Percentiles rank a stretch among this genome's conserved stretches.
Evolutionary conservation across 2,888 invertebrate species (phyloP).

Genomic region (Bimastos eiseni): DNA sequence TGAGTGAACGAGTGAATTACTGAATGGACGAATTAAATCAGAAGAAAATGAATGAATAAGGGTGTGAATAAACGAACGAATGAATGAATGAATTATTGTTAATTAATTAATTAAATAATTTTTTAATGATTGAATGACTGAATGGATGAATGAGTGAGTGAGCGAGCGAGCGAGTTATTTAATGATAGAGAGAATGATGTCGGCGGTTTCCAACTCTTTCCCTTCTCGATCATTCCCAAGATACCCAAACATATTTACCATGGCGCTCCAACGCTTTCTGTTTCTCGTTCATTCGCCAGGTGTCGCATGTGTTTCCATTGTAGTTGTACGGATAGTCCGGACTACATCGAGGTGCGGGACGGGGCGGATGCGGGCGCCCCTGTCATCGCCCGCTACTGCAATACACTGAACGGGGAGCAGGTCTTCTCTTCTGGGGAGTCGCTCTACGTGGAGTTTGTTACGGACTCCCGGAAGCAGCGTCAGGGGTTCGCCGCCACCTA

Average conservation of each 20-base stretch:
- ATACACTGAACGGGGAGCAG: conserved; percentile 39
- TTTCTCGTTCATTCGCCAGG: conserved; percentile 1
- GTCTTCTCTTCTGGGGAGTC: conserved; percentile 40
- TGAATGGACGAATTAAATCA: no score
- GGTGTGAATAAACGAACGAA: no score
- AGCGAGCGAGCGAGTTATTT: no score
- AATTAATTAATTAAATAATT: no score
- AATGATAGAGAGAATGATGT: no score
- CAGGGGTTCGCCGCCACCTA: conserved; percentile 45
- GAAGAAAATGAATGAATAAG: no score
- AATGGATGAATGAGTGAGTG: no score
- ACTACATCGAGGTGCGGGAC: conserved; percentile 41
- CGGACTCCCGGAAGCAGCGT: conserved; percentile 41
- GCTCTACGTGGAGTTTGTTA: conserved; percentile 40
- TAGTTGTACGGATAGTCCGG: conserved; percentile 42
- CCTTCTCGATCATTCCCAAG: neutral
- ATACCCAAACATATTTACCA: neutral
- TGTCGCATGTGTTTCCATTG: conserved; percentile 19
- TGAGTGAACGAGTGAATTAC: no score
- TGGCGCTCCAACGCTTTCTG: neutral
- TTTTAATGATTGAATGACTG: no score
- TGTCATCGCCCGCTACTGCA: conserved; percentile 43
- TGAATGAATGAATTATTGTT: no score
- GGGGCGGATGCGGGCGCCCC: conserved; percentile 37
- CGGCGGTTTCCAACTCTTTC: no score